Base-by-base conservation (phyloP, 37 sponge, comb jelly and placozoan genomes). In the Crambe crambe region DNA sequence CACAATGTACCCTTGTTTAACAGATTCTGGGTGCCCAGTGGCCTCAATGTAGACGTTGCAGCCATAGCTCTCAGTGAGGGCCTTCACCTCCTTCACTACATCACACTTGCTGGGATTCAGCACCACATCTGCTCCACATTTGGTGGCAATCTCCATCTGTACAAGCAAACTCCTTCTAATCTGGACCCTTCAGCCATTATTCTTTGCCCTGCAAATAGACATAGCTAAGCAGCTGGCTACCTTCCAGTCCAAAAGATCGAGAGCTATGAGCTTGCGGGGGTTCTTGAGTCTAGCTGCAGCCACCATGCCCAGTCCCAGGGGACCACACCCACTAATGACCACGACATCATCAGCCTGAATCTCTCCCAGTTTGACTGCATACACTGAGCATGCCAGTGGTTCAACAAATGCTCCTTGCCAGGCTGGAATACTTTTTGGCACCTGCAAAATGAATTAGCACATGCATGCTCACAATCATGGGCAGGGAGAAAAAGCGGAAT, bases 11-110 rank as follows among this genome's bases (percentile, higher is more conserved):
- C 91, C 91, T 68, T 90, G 91, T 39, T 74, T 74, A 5, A 90
- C 91, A 68, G 83, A 77, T 36, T 42, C 47, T 31, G 91, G 91
- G 54, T 81, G 75, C 42, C 91, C 91, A 43, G 86, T 77, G 57
- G 82, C 91, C 68, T 90, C 91, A 70, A 90, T 85, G 67, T 90
- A 90, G 25, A 85, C 83, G 62, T 90, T 83, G 80, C 91, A 90
- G 21, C 91, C 91, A 59, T 85, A 85, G 43, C 86, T 83, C 40
- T 69, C 85, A 5, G 86, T 75, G 44, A 90, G 78, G 30, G 74
- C 74, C 44, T 58, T 58, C 17, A 90, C 83, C 72, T 90, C 86
- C 61, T 80, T 76, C 27, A 81, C 76, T 2, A 80, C 86, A 51
- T 90, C 71, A 68, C 86, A 85, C 57, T 79, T 85, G 60, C 58